Conservation (phyloP, 2,113 vertebrate species). For the Plectropomus leopardus region DNA sequence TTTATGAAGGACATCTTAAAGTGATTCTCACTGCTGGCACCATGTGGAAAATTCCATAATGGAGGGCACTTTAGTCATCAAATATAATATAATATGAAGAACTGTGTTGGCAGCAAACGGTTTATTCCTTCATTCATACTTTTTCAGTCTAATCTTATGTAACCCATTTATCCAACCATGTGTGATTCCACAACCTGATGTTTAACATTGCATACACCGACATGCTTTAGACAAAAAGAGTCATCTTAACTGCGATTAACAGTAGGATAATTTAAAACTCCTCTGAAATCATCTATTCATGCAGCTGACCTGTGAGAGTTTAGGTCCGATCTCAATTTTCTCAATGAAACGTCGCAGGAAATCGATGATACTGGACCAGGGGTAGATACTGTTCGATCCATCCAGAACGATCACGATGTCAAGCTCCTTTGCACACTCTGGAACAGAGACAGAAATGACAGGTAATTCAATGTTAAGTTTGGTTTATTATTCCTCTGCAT, state of each 20-base stretch:
- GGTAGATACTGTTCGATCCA: conserved; percentile 97
- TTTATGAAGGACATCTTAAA: conserved; percentile 20
- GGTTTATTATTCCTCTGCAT: background rate
- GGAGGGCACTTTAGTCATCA: conserved; percentile 20
- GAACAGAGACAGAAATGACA: conserved; percentile 58
- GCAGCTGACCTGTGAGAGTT: conserved; percentile 90
- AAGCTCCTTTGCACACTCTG: conserved; percentile 91
- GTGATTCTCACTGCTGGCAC: conserved; percentile 29
- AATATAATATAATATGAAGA: conserved; percentile 25
- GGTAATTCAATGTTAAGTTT: background rate
- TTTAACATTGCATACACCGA: background rate
- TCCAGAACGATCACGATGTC: conserved; percentile 96
- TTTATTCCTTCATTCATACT: conserved; percentile 36
- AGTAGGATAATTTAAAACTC: background rate
- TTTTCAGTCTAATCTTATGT: conserved; percentile 15
- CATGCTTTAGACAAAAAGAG: background rate
- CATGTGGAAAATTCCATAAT: conserved; percentile 25
- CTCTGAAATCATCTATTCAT: background rate
- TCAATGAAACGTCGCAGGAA: conserved; percentile 90
- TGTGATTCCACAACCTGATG: background rate
- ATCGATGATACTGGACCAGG: conserved; percentile 89
- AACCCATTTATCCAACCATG: conserved; percentile 19
- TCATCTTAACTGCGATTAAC: too few relatives aligned
- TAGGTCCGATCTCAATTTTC: conserved; percentile 91
- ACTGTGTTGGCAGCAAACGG: conserved; percentile 12